These are phyloP conservation scores for Esox masquinongy DNA, from an alignment of 2,797 vertebrate species.

Conservation along the genomic window DNA sequence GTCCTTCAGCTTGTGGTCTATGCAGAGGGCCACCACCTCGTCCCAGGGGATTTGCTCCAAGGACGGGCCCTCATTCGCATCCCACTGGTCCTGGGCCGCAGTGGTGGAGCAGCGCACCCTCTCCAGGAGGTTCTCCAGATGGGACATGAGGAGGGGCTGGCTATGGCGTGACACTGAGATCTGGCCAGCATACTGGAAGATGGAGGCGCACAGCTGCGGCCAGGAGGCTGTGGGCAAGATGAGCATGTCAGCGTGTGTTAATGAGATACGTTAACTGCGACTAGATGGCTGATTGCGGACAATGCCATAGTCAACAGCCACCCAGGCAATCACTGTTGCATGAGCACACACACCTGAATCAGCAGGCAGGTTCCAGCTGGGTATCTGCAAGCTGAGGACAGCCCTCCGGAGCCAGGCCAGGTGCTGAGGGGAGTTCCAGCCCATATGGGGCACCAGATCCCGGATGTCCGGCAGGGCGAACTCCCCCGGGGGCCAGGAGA, in stretches of 20 bases:
- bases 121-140: conserved; percentile 84
- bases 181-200: conserved; percentile 80
- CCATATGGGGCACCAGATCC: conserved; percentile 80
- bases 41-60: conserved; percentile 88
- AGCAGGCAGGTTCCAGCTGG: conserved; percentile 77
- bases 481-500: conserved; percentile 90
- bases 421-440: conserved; percentile 85
- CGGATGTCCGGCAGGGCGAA: conserved; percentile 78
- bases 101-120: conserved; percentile 51
- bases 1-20: conserved; percentile 92
- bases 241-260: neutral
- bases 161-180: conserved; percentile 76
- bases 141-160: conserved; percentile 86
- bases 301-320: neutral
- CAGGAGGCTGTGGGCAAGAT: conserved; percentile 78
- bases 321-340: neutral
- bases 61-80: conserved; percentile 50
- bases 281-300: neutral
- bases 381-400: conserved; percentile 87
- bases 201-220: conserved; percentile 79
- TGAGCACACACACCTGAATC: conserved; percentile 66
- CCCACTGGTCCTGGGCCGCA: conserved; percentile 44
- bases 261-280: neutral
- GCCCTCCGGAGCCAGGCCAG: conserved; percentile 85
- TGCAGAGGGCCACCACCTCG: conserved; percentile 82